Percentiles rank a stretch among this genome's conserved stretches.
Evolutionary conservation across 2,797 vertebrate species (phyloP).

Genomic region (Poeciliopsis paucimaculata): DNA sequence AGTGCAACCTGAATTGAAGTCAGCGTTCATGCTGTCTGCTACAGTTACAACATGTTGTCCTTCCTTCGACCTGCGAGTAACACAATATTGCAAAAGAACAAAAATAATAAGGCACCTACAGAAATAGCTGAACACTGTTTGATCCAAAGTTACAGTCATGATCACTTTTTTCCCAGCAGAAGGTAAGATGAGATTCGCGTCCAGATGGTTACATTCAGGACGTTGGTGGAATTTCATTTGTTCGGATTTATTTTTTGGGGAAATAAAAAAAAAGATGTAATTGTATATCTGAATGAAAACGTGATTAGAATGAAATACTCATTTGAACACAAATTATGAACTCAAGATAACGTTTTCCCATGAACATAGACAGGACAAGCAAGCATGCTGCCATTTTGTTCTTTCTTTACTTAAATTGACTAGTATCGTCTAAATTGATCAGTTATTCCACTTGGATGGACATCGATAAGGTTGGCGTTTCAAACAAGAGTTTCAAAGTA

Average conservation of each 20-base stretch:
- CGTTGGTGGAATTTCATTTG: not conserved
- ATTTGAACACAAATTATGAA: not conserved
- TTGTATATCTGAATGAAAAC: not conserved
- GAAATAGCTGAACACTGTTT: slow-evolving; percentile 4
- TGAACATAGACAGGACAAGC: not conserved
- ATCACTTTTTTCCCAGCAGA: not conserved
- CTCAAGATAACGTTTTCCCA: not conserved
- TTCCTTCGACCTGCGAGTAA: slow-evolving; percentile 12
- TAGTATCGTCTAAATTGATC: too few species aligned
- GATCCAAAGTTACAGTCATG: slow-evolving; percentile 6
- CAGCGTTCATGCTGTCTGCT: not conserved
- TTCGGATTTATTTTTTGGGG: not conserved
- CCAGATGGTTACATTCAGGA: not conserved
- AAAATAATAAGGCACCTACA: not conserved
- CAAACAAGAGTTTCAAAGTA: too few species aligned
- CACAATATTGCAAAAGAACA: slow-evolving; percentile 1
- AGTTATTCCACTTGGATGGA: too few species aligned
- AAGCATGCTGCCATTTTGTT: too few species aligned
- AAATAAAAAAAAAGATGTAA: not conserved
- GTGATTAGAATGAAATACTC: not conserved
- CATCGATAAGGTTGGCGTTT: too few species aligned
- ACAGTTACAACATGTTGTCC: slow-evolving; percentile 15
- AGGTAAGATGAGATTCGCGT: not conserved
- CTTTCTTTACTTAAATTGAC: too few species aligned
- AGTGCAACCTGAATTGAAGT: not conserved